A percentile compares a stretch with the other conserved stretches of the same genome.
phyloP scores from a whole-genome alignment of 2,113 vertebrate species.

The Poecilia latipinna region DNA sequence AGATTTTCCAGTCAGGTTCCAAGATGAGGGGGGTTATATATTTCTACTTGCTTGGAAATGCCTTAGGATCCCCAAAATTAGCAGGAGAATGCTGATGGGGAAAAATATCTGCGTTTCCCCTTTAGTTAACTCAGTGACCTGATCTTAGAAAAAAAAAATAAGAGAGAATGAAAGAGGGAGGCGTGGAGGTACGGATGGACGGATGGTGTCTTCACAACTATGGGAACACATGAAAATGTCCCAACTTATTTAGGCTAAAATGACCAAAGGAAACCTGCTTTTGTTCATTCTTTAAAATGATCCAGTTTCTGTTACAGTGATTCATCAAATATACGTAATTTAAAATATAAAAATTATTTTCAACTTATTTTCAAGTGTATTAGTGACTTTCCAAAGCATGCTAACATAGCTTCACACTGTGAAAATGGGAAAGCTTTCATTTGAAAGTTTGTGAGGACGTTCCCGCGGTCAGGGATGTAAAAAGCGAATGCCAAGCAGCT shows the following conservation, averaged over 20 bases:
- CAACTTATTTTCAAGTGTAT: background rate
- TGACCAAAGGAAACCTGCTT: background rate
- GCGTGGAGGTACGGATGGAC: too few relatives aligned
- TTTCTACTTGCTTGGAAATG: too few relatives aligned
- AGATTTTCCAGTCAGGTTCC: too few relatives aligned
- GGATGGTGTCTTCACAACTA: too few relatives aligned
- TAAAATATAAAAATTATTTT: background rate
- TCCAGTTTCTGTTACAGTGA: background rate
- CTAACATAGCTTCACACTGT: slow-evolving; percentile 7
- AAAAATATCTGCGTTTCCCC: background rate
- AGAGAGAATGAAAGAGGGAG: too few relatives aligned
- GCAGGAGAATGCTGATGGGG: background rate
- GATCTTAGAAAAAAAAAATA: background rate
- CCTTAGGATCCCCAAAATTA: background rate
- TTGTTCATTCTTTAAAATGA: background rate
- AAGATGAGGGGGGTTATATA: too few relatives aligned
- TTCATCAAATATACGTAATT: background rate
- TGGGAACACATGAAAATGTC: too few relatives aligned
- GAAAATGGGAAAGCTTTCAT: slow-evolving; percentile 14
- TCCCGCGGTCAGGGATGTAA: slow-evolving; percentile 52
- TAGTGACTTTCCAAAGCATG: slow-evolving; percentile 1
- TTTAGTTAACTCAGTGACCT: background rate
- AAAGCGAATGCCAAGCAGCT: slow-evolving; percentile 30
- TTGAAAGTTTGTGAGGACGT: slow-evolving; percentile 48
- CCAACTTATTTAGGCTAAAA: background rate